Evolutionary conservation across 2,797 vertebrate genomes (phyloP).

Genomic region (Phyllotis vaccarum): DNA sequence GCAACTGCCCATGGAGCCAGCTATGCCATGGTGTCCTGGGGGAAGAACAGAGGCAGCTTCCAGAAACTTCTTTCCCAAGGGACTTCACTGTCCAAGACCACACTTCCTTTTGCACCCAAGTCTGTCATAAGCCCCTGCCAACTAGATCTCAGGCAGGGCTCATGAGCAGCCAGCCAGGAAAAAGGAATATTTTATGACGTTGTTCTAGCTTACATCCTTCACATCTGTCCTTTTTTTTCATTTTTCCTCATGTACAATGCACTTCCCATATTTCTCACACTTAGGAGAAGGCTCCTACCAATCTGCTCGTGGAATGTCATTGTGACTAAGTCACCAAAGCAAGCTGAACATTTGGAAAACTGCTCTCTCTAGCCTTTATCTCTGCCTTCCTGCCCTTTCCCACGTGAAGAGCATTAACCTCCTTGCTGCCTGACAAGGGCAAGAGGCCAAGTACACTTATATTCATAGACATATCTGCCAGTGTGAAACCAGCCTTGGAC

Average conservation of each 20-base stretch:
- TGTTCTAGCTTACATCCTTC: not conserved
- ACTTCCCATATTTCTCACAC: not conserved
- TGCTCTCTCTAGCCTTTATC: conserved; percentile 13
- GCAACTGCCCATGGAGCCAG: not conserved
- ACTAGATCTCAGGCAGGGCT: not conserved
- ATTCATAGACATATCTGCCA: not conserved
- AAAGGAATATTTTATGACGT: not conserved
- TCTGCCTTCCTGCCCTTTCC: not conserved
- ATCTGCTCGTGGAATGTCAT: not conserved
- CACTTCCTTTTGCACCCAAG: not conserved
- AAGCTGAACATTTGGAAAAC: not conserved
- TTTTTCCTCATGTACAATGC: conserved; percentile 8
- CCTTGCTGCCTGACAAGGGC: not conserved
- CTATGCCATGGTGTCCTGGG: not conserved
- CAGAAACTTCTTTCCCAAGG: not conserved
- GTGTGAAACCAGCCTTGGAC: not conserved
- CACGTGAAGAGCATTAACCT: too few species aligned
- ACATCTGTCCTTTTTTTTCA: not conserved
- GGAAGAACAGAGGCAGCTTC: not conserved
- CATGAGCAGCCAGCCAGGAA: not conserved
- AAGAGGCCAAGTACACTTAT: not conserved
- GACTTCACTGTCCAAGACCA: not conserved
- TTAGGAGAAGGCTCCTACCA: not conserved
- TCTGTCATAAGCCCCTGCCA: not conserved
- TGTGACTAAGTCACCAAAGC: not conserved